Base-by-base conservation (phyloP, 2,888 invertebrate species). In the Formica aserva region DNA sequence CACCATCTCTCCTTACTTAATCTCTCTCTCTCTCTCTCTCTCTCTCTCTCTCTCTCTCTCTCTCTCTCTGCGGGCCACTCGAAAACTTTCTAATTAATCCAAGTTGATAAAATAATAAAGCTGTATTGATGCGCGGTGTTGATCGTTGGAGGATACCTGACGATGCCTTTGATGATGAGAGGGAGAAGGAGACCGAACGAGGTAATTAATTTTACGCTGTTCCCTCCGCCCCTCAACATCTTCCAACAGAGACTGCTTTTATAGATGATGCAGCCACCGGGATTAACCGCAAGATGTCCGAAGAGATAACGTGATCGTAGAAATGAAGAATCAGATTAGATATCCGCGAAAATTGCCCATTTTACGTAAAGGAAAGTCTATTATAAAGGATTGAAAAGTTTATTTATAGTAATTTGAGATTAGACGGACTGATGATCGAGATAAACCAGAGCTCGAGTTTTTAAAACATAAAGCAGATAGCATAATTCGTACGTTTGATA, bases 191-290 rank as follows among this genome's bases (percentile, higher is more conserved):
- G 18, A 35, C 15, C 69, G 55, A 76, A 62, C 57, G 57, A 69
- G 84, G 83, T 90, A 89, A 90, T 90, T 90, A 90, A 89, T 89
- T 90, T 90, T 90, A 87, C 86, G 85, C 90, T 82, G 80, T 83
- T 90, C 77, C 83, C 67, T 76, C 60, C 45, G 5, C 5, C 48
- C 48, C 8, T 52, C 1, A 15, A 52, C n/a, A 52, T 52, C 48
- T 52, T 52, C 75, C 55, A 57, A 75, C 81, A 63, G 74, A 84
- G 86, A 52, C 84, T 71, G 86, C 85, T 89, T 86, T 89, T 84
- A 84, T 67, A 72, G 82, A 80, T 13, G 5, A 82, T 69, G 82
- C 35, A 76, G 75, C 78, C 72, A 57, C 22, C 55, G 67, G 72
- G 75, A 90, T 90, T 87, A 89, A 88, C 88, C 81, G 80, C 85